Conservation (phyloP, 92 coral and sea anemone species). For the Siderastrea radians region DNA sequence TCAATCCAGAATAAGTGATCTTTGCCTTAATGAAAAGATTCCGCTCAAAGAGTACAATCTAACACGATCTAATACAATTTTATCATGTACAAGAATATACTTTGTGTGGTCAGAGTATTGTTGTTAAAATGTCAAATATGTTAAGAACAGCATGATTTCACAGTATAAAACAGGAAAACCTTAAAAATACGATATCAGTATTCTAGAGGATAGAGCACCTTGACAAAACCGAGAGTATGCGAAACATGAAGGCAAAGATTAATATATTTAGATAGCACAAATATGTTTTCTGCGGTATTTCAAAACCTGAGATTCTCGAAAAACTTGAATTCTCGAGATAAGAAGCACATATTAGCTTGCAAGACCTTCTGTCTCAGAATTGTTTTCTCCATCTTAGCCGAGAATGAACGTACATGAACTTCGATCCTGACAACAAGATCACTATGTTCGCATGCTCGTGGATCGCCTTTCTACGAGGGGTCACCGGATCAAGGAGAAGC, state of each 20-base stretch:
- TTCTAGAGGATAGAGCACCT: background rate
- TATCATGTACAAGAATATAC: slow-evolving; percentile 17
- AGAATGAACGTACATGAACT: background rate
- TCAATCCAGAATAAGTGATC: slow-evolving; percentile 22
- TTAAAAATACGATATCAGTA: slow-evolving; percentile 19
- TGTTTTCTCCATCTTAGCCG: background rate
- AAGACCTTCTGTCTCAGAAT: background rate
- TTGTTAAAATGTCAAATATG: slow-evolving; percentile 22
- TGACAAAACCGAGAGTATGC: background rate
- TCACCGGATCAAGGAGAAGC: background rate
- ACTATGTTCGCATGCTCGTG: too few species aligned
- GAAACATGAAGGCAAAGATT: slow-evolving; percentile 30
- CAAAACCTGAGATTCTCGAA: background rate
- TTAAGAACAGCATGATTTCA: background rate
- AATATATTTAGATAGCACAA: slow-evolving; percentile 7
- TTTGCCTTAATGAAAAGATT: slow-evolving; percentile 7
- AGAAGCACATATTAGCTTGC: slow-evolving; percentile 10
- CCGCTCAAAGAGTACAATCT: too few species aligned
- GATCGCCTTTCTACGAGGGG: slow-evolving; percentile 3
- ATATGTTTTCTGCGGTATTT: slow-evolving; percentile 6
- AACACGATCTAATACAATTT: background rate
- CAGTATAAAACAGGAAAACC: slow-evolving; percentile 22
- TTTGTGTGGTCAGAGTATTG: slow-evolving; percentile 15
- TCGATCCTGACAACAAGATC: too few species aligned
- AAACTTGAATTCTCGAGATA: background rate